Conservation (phyloP, 2,888 invertebrate genomes). For the Nomada hirtipes region DNA sequence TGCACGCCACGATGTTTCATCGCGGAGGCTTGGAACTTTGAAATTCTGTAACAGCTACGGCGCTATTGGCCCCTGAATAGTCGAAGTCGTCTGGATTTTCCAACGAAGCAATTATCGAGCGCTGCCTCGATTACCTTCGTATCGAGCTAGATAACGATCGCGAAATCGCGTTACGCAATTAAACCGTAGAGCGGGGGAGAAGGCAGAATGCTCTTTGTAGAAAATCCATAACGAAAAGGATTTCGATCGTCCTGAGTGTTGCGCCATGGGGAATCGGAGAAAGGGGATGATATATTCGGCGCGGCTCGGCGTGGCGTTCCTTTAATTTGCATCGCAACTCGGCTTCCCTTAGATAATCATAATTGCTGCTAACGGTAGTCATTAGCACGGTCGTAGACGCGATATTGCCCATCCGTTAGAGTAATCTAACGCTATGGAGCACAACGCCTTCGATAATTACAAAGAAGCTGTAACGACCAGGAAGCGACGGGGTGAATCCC, state of each 20-base stretch:
- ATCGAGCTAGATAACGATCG: neutral
- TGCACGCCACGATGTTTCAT: neutral
- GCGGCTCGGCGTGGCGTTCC: too few species aligned
- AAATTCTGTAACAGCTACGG: neutral
- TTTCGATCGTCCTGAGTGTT: too few species aligned
- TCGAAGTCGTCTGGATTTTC: neutral
- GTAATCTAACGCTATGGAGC: constrained; percentile 56
- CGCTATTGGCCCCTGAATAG: too few species aligned
- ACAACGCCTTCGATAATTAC: constrained; percentile 61
- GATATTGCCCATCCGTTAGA: constrained; percentile 55
- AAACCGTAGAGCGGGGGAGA: neutral
- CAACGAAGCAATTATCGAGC: constrained; percentile 7
- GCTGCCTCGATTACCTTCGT: neutral
- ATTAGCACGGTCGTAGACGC: constrained; percentile 51
- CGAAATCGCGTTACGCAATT: neutral
- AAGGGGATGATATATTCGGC: constrained; percentile 3
- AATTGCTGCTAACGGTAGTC: constrained; percentile 62
- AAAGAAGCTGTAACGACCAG: constrained; percentile 49
- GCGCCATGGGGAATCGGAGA: neutral
- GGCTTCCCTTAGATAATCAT: constrained; percentile 53
- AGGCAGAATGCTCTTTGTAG: too few species aligned
- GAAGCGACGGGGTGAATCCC: constrained; percentile 51
- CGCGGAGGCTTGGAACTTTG: neutral
- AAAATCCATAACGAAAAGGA: neutral
- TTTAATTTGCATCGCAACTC: constrained; percentile 52